phyloP scores from a whole-genome alignment of 2,888 invertebrate genomes.

The Rhingia rostrata region DNA sequence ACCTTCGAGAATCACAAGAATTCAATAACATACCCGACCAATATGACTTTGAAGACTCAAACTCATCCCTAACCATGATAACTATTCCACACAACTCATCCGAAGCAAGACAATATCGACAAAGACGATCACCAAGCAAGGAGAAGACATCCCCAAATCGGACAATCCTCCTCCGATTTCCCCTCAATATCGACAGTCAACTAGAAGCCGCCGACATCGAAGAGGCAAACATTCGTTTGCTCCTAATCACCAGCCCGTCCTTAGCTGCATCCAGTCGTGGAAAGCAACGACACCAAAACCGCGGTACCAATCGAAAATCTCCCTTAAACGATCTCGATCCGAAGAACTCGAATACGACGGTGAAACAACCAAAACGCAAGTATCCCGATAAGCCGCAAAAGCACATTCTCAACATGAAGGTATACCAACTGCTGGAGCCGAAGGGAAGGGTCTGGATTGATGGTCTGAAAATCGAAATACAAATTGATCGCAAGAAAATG shows the following conservation, averaged over 20 bases:
- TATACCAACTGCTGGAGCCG: constrained; percentile 78
- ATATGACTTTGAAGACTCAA: constrained; percentile 29
- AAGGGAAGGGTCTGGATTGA: constrained; percentile 80
- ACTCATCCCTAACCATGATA: constrained; percentile 76
- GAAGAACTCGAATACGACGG: constrained; percentile 12
- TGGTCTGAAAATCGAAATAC: constrained; percentile 80
- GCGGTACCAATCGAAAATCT: constrained; percentile 20
- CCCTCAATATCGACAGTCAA: constrained; percentile 75
- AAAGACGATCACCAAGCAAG: constrained; percentile 49
- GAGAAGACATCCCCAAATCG: constrained; percentile 52
- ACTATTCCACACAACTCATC: constrained; percentile 77
- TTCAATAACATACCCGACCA: constrained; percentile 30
- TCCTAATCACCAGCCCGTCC: constrained; percentile 79
- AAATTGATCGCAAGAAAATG: constrained; percentile 74
- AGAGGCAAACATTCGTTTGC: constrained; percentile 80
- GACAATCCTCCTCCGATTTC: constrained; percentile 77
- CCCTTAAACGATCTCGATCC: background rate
- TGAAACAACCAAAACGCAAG: constrained; percentile 16
- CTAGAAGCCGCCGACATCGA: constrained; percentile 77
- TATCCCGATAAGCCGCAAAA: constrained; percentile 43
- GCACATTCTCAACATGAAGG: constrained; percentile 78
- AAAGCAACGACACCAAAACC: constrained; percentile 50
- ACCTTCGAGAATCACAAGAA: constrained; percentile 67
- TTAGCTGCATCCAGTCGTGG: constrained; percentile 69
- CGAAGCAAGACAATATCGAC: constrained; percentile 32